A percentile compares a stretch with the other conserved stretches of the same genome.
Conservation (phyloP, 2,113 vertebrate genomes). For the Gnathonemus echidnorhynchus region DNA sequence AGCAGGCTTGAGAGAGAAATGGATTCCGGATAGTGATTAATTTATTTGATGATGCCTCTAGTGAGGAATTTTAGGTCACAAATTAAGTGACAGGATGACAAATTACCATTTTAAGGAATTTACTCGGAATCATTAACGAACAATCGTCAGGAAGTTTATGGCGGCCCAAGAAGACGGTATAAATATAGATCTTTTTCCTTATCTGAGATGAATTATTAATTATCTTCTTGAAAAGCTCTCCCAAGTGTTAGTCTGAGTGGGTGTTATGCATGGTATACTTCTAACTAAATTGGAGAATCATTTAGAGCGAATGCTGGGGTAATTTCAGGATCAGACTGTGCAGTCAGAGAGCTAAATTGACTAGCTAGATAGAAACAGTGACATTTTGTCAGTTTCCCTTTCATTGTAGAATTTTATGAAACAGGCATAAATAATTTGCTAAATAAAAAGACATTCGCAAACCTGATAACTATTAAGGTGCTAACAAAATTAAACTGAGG, state of each 20-base stretch:
- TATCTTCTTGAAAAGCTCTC: conserved; percentile 73
- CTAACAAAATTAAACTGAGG: not conserved
- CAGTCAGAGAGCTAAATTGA: not conserved
- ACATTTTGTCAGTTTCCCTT: not conserved
- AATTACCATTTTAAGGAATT: conserved; percentile 99
- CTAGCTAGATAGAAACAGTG: not conserved
- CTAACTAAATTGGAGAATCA: conserved; percentile 80
- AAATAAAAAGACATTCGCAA: not conserved
- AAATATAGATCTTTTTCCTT: conserved; percentile 89
- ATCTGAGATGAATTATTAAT: conserved; percentile 89
- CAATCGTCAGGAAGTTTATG: conserved; percentile 99
- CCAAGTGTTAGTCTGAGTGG: conserved; percentile 61
- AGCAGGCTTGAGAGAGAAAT: conserved; percentile 98
- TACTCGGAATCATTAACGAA: conserved; percentile 99
- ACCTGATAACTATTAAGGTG: not conserved
- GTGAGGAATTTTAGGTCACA: conserved; percentile 99
- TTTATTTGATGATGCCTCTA: conserved; percentile 99
- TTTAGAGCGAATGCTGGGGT: conserved; percentile 66
- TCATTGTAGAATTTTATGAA: not conserved
- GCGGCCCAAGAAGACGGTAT: conserved; percentile 83
- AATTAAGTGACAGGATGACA: conserved; percentile 99
- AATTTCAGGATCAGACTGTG: not conserved
- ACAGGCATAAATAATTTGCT: not conserved
- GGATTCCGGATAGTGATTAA: conserved; percentile 99
- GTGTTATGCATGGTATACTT: conserved; percentile 81